phyloP scores from a whole-genome alignment of 2,888 invertebrate genomes.

The Diabrotica balteata region DNA sequence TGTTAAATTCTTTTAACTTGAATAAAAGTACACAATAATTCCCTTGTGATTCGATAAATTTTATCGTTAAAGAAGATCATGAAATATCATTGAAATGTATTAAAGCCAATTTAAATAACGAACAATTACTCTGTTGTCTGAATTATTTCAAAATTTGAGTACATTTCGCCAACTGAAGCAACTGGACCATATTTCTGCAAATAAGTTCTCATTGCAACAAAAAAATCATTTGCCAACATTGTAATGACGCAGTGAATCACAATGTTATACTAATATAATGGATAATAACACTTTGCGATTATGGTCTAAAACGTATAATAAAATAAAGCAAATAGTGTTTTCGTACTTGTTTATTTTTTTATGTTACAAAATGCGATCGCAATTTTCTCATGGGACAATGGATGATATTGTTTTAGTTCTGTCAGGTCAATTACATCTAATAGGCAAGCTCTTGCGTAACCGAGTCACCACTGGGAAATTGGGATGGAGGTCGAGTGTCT shows the following conservation, averaged over 20 bases:
- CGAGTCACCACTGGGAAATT: not conserved
- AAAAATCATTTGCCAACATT: conserved; percentile 5
- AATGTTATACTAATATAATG: conserved; percentile 17
- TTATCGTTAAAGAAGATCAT: no score
- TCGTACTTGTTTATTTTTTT: conserved; percentile 17
- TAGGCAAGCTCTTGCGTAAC: not conserved
- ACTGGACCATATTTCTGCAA: conserved; percentile 8
- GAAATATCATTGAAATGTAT: no score
- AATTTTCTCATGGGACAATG: conserved; percentile 27
- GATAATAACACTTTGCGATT: conserved; percentile 8
- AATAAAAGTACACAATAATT: no score
- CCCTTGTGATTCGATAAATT: no score
- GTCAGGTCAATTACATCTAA: conserved; percentile 1
- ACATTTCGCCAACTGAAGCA: not conserved
- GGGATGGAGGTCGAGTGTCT: not conserved
- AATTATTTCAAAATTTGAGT: no score
- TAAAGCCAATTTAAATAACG: no score
- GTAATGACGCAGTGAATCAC: conserved; percentile 22
- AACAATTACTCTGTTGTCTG: no score
- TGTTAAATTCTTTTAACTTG: no score
- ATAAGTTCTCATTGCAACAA: conserved; percentile 23
- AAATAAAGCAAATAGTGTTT: conserved; percentile 21
- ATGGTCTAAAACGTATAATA: conserved; percentile 2
- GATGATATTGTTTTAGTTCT: conserved; percentile 15
- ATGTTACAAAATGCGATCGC: conserved; percentile 20